Percentiles rank a stretch among this genome's conserved stretches.
These are phyloP conservation scores for Drosophila arawakana DNA, from an alignment of 1,140 invertebrate genomes.

Conservation along the genomic window DNA sequence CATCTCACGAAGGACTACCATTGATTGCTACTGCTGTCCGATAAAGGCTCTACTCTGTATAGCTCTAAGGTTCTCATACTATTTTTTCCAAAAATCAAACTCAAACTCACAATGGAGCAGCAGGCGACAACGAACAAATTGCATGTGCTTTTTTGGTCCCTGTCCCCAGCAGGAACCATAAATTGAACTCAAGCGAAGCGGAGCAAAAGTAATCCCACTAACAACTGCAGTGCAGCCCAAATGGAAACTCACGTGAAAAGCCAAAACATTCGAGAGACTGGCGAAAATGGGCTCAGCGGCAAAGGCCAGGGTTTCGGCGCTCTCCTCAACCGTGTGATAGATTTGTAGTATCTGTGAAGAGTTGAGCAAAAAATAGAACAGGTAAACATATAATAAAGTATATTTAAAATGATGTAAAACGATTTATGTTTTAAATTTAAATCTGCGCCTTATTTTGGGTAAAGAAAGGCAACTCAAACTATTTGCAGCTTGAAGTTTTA, in stretches of 20 bases:
- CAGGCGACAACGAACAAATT: slow-evolving; percentile 42
- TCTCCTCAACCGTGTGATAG: slow-evolving; percentile 91
- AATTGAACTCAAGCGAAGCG: background rate
- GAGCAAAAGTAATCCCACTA: background rate
- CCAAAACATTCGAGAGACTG: slow-evolving; percentile 94
- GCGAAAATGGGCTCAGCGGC: slow-evolving; percentile 95
- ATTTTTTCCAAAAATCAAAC: background rate
- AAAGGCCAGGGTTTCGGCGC: slow-evolving; percentile 94
- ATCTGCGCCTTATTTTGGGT: too few species aligned
- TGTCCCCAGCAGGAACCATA: slow-evolving; percentile 18
- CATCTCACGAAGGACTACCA: slow-evolving; percentile 38
- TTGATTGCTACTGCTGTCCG: slow-evolving; percentile 47
- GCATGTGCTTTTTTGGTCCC: slow-evolving; percentile 27
- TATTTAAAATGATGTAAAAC: too few species aligned
- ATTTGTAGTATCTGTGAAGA: slow-evolving; percentile 87
- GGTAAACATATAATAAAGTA: slow-evolving; percentile 13
- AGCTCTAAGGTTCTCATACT: slow-evolving; percentile 1
- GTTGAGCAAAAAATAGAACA: background rate
- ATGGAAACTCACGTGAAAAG: slow-evolving; percentile 87
- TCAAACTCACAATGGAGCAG: slow-evolving; percentile 35
- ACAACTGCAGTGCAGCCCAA: slow-evolving; percentile 26
- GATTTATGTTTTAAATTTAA: too few species aligned
- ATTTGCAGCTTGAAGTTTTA: background rate
- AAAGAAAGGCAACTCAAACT: too few species aligned
- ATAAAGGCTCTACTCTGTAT: slow-evolving; percentile 21